A percentile compares a stretch with the other conserved stretches of the same genome.
Conservation (phyloP, 2,888 invertebrate genomes). For the Nycteola revayana region DNA sequence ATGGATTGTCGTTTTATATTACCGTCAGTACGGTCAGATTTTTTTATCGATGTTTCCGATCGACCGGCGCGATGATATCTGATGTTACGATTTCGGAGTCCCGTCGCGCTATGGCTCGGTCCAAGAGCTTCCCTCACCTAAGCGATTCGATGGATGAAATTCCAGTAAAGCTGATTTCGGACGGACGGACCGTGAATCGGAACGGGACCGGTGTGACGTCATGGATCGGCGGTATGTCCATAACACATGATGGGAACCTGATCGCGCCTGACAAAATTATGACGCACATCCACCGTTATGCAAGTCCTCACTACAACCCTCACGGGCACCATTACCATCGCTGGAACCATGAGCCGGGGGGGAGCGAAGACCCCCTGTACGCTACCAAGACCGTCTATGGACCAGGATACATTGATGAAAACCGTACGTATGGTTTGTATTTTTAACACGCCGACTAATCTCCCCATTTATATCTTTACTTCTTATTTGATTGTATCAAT, state of each 20-base stretch:
- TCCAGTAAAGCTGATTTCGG: slow-evolving; percentile 81
- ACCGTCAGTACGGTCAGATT: slow-evolving; percentile 53
- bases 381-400: slow-evolving; percentile 83
- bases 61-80: slow-evolving; percentile 67
- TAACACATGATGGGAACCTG: slow-evolving; percentile 77
- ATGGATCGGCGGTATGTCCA: slow-evolving; percentile 81
- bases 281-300: slow-evolving; percentile 75
- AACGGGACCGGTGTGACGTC: slow-evolving; percentile 68
- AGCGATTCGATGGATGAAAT: slow-evolving; percentile 78
- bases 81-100: slow-evolving; percentile 54
- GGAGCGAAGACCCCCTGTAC: slow-evolving; percentile 73
- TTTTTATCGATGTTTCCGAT: slow-evolving; percentile 55
- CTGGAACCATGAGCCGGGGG: slow-evolving; percentile 79
- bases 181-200: slow-evolving; percentile 70
- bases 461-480: slow-evolving; percentile 17
- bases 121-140: slow-evolving; percentile 65
- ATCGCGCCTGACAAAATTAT: slow-evolving; percentile 78
- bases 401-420: slow-evolving; percentile 77
- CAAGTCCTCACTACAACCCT: slow-evolving; percentile 78
- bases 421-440: slow-evolving; percentile 74
- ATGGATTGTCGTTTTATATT: slow-evolving; percentile 56
- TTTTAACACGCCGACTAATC: slow-evolving; percentile 39
- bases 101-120: slow-evolving; percentile 69
- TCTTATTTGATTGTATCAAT: neutral
- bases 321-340: slow-evolving; percentile 76